These are phyloP conservation scores for Spilarctia lutea DNA, from an alignment of 2,888 invertebrate genomes.

Conservation along the genomic window DNA sequence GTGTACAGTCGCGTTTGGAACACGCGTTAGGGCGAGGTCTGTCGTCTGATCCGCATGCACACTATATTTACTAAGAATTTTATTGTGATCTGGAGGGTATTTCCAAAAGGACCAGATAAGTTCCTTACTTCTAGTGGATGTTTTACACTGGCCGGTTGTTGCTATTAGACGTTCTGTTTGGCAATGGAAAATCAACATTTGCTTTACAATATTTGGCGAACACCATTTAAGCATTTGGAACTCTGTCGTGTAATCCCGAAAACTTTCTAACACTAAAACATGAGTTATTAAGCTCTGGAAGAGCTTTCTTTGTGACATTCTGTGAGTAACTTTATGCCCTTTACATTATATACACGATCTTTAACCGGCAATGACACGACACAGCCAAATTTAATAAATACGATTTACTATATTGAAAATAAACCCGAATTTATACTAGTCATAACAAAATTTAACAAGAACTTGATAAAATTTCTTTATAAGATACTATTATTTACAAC, in stretches of 20 bases:
- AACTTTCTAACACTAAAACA: conserved; percentile 58
- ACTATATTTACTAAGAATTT: conserved; percentile 77
- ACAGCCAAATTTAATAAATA: conserved; percentile 58
- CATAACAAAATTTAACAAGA: conserved; percentile 82
- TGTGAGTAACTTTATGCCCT: conserved; percentile 64
- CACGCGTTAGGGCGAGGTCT: conserved; percentile 24
- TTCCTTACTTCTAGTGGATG: conserved; percentile 83
- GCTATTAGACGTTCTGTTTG: conserved; percentile 74
- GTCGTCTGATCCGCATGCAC: conserved; percentile 69
- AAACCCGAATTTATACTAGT: conserved; percentile 75
- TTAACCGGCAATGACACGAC: conserved; percentile 62
- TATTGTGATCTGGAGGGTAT: conserved; percentile 82
- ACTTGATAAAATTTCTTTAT: conserved; percentile 73
- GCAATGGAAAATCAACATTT: conserved; percentile 70
- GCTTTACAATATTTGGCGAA: conserved; percentile 69
- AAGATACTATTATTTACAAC: conserved; percentile 80
- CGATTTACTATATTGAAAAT: conserved; percentile 53
- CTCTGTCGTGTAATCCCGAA: conserved; percentile 59
- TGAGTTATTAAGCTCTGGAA: conserved; percentile 54
- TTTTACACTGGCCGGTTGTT: conserved; percentile 82
- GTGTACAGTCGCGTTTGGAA: conserved; percentile 22
- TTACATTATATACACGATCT: conserved; percentile 67
- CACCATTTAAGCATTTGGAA: conserved; percentile 55
- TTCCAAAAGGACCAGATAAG: conserved; percentile 79
- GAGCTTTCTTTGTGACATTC: conserved; percentile 70